Conservation (phyloP, 2,113 vertebrate species). For the Hemibagrus wyckioides region DNA sequence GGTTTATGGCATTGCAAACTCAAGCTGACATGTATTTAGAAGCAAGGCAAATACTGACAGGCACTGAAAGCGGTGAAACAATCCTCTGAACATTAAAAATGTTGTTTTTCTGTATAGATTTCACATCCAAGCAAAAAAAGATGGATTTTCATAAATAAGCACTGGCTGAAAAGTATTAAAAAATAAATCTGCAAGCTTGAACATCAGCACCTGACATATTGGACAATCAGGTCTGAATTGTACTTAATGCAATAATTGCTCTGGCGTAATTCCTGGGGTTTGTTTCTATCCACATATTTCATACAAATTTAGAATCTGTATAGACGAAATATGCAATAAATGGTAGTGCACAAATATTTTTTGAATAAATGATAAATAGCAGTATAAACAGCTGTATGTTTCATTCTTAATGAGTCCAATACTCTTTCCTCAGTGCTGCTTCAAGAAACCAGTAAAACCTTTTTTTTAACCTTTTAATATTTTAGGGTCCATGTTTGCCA, state of each 20-base stretch:
- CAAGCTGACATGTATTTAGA: slow-evolving; percentile 2
- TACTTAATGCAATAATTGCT: not conserved
- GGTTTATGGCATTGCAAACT: slow-evolving; percentile 37
- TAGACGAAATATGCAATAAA: not conserved
- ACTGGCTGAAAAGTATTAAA: not conserved
- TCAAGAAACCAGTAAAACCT: not conserved
- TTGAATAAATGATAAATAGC: not conserved
- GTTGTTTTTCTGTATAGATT: not conserved
- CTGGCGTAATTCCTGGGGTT: not conserved
- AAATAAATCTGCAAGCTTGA: not conserved
- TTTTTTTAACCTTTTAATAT: not conserved
- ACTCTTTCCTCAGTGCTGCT: not conserved
- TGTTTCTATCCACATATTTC: not conserved
- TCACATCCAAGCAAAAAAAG: not conserved
- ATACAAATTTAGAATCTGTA: not conserved
- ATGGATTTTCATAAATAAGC: slow-evolving; percentile 29
- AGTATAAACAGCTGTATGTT: not conserved
- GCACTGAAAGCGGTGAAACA: not conserved
- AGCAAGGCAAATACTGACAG: slow-evolving; percentile 6
- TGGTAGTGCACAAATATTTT: not conserved
- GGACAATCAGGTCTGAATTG: not conserved
- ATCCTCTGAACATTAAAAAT: slow-evolving; percentile 28
- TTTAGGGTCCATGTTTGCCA: not conserved
- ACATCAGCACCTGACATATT: not conserved
- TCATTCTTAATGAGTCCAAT: not conserved